Evolutionary conservation across 2,113 vertebrate species (phyloP).

Genomic region (Polypterus bichir): DNA sequence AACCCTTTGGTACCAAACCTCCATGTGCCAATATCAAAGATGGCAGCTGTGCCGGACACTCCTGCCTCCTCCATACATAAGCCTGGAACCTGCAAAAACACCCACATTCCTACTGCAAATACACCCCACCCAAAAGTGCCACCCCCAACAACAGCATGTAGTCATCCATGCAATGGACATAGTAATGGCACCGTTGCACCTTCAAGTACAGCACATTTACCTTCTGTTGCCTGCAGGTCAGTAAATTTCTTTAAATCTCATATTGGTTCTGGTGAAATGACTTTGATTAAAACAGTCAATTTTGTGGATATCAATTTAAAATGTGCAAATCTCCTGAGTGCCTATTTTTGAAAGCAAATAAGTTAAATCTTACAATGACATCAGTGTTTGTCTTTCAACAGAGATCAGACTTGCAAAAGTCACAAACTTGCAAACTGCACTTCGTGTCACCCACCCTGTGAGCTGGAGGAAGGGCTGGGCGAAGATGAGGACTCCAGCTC

Average conservation of each 20-base stretch:
- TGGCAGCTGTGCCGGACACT: conserved; percentile 51
- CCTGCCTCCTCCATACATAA: conserved; percentile 55
- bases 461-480: conserved; percentile 76
- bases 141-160: conserved; percentile 66
- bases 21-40: conserved; percentile 47
- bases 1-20: conserved; percentile 53
- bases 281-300: too few species aligned
- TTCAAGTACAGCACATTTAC: conserved; percentile 55
- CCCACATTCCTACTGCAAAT: conserved; percentile 71
- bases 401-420: conserved; percentile 88
- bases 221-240: conserved; percentile 75
- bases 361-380: too few species aligned
- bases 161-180: conserved; percentile 87
- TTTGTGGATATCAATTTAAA: too few species aligned
- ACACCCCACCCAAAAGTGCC: conserved; percentile 76
- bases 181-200: conserved; percentile 60
- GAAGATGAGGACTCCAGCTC: conserved; percentile 98
- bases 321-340: too few species aligned
- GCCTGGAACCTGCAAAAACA: conserved; percentile 71
- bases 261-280: too few species aligned
- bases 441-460: conserved; percentile 69
- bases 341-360: too few species aligned
- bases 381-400: conserved; percentile 27
- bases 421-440: conserved; percentile 85
- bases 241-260: conserved; percentile 14